Conservation (phyloP, 2,113 vertebrate genomes). For the Romanogobio albipinnatus region DNA sequence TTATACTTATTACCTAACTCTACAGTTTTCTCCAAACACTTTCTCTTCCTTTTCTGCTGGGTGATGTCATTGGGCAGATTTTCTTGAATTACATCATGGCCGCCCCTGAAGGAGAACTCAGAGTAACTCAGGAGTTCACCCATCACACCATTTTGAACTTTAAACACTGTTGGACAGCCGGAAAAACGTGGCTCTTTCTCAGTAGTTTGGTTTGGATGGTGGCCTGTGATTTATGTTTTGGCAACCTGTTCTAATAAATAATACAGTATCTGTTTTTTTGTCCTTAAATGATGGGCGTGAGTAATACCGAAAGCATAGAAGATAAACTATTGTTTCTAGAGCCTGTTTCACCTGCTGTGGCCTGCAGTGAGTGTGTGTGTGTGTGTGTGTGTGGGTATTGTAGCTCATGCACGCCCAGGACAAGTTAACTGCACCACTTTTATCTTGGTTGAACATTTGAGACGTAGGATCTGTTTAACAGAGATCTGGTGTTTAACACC, state of each 20-base stretch:
- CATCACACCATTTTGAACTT: not conserved
- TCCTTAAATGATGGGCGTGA: not conserved
- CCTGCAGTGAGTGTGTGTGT: not conserved
- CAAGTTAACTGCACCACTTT: slow-evolving; percentile 22
- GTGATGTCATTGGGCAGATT: slow-evolving; percentile 9
- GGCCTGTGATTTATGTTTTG: not conserved
- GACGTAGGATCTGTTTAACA: not conserved
- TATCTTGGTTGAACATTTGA: slow-evolving; percentile 25
- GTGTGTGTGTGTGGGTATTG: slow-evolving; percentile 10
- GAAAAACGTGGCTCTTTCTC: not conserved
- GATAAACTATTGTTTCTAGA: not conserved
- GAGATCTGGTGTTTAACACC: not conserved
- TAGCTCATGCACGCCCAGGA: not conserved
- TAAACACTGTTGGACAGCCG: not conserved
- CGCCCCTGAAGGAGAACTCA: not conserved
- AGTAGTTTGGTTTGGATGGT: not conserved
- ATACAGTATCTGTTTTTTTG: not conserved
- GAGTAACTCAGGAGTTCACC: not conserved
- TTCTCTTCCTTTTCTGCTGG: not conserved
- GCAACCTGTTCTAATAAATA: not conserved
- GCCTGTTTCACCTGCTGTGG: slow-evolving; percentile 23
- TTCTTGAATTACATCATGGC: slow-evolving; percentile 4
- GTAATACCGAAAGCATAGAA: slow-evolving; percentile 20
- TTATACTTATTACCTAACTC: not conserved
- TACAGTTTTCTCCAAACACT: not conserved